Evolutionary conservation across 1,140 invertebrate genomes (phyloP).

Genomic region (Cataglyphis hispanica): DNA sequence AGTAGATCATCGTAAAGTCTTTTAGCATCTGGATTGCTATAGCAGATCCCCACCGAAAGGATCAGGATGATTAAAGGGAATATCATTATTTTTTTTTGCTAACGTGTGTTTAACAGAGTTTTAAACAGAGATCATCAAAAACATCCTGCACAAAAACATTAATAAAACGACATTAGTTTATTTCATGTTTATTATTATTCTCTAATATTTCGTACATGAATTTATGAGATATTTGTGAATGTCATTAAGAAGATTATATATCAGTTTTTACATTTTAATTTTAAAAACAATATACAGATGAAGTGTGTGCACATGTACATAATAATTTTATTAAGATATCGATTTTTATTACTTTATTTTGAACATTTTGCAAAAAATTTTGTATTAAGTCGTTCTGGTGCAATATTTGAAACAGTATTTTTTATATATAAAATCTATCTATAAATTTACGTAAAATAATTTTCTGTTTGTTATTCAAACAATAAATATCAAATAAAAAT

Average conservation of each 20-base stretch:
- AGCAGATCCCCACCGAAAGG: slow-evolving; percentile 75
- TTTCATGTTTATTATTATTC: no score
- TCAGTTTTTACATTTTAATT: not conserved
- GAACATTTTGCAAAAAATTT: not conserved
- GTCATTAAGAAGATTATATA: not conserved
- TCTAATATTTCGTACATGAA: not conserved
- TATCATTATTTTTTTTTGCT: slow-evolving; percentile 74
- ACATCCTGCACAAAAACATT: slow-evolving; percentile 63
- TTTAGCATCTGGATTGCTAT: slow-evolving; percentile 95
- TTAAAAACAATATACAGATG: no score
- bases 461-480: not conserved
- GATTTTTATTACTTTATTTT: not conserved
- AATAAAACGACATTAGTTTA: not conserved
- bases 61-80: slow-evolving; percentile 73
- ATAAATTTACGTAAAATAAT: not conserved
- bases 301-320: no score
- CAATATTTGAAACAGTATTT: not conserved
- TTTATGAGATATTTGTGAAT: slow-evolving; percentile 14
- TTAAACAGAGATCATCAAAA: slow-evolving; percentile 36
- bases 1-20: slow-evolving; percentile 97
- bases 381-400: not conserved
- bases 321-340: not conserved
- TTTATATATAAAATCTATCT: no score
- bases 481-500: slow-evolving; percentile 1
- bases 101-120: slow-evolving; percentile 40